Evolutionary conservation across 92 coral and sea anemone genomes (phyloP).

Genomic region (Zoanthus sansibaricus): DNA sequence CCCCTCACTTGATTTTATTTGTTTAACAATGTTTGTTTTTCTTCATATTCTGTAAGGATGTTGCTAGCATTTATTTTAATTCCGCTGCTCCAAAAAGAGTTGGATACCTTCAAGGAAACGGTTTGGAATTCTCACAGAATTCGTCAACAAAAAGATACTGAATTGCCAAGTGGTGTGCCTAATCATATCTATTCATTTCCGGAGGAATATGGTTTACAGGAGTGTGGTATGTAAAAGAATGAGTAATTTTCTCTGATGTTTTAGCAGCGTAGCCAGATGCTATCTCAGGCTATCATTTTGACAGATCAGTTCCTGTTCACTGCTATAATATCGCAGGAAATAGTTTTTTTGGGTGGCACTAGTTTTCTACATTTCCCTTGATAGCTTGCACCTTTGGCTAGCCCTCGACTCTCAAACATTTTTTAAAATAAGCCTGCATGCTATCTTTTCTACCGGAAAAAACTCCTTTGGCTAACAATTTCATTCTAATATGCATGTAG

Average conservation of each 20-base stretch:
- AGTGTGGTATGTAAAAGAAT: slow-evolving; percentile 24
- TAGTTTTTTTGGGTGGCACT: too few species aligned
- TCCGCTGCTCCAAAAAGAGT: slow-evolving; percentile 25
- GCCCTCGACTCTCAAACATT: too few species aligned
- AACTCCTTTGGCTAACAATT: too few species aligned
- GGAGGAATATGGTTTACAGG: slow-evolving; percentile 27
- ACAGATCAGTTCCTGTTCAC: not conserved
- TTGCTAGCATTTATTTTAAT: slow-evolving; percentile 27
- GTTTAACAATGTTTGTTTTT: slow-evolving; percentile 7
- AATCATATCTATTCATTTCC: slow-evolving; percentile 31
- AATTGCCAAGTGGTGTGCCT: slow-evolving; percentile 36
- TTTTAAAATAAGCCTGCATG: too few species aligned
- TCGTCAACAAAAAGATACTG: slow-evolving; percentile 31
- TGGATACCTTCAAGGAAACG: slow-evolving; percentile 24
- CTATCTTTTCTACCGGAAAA: too few species aligned
- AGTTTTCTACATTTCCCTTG: too few species aligned
- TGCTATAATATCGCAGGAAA: too few species aligned
- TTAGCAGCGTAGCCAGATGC: not conserved
- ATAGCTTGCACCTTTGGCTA: too few species aligned
- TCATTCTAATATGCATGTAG: too few species aligned
- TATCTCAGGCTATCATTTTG: not conserved
- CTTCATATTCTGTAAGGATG: slow-evolving; percentile 18
- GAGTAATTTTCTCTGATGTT: slow-evolving; percentile 10
- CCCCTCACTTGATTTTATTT: slow-evolving; percentile 5
- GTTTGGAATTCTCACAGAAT: slow-evolving; percentile 26